Evolutionary conservation across 2,113 vertebrate species (phyloP), one percentile per base, ranked within the genome.

Genomic region (Calidris pygmaea): DNA sequence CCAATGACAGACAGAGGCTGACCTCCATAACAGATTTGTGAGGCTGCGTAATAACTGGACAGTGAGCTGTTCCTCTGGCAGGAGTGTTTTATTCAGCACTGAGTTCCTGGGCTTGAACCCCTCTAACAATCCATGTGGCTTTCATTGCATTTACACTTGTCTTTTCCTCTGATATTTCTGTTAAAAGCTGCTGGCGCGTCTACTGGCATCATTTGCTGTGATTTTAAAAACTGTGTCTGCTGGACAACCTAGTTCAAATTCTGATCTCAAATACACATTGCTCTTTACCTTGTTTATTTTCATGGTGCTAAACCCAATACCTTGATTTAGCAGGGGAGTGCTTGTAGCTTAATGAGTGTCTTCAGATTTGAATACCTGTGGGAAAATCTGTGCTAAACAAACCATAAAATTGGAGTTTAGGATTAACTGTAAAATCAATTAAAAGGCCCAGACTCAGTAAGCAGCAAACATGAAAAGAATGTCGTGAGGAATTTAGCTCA

Each of bases 371-470:
- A 87, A 37, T 62, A 47, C 60, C 45, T 71, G 27, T 60, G 81
- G 53, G 79, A 82, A 91, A 93, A 66, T 62, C 60, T 72, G 24
- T 82, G 75, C 68, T 85, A 89, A 96, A 53, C 34, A 85, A 93
- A 65, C 66, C 48, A 48, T 86, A 89, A 80, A 83, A 60, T 8
- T 83, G 62, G 48, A 80, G 39, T 92, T 89, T 58, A 60, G 62
- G 19, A 81, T 92, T 90, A 87, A 91, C 50, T 88, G 47, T 76
- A 67, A 75, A 87, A 86, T 53, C 53, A 67, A 0, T 91, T 68
- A 22, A 68, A 91, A 81, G 34, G 82, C 29, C 19, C 53, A 56
- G 68, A 55, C 78, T 80, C 59, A 45, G 59, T 47, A 78, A 75
- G 67, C 77, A 89, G 74, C 52, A 79, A 89, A 82, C 55, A 82